Conservation (phyloP, 2,113 vertebrate species). For the Elanus axillaris region DNA sequence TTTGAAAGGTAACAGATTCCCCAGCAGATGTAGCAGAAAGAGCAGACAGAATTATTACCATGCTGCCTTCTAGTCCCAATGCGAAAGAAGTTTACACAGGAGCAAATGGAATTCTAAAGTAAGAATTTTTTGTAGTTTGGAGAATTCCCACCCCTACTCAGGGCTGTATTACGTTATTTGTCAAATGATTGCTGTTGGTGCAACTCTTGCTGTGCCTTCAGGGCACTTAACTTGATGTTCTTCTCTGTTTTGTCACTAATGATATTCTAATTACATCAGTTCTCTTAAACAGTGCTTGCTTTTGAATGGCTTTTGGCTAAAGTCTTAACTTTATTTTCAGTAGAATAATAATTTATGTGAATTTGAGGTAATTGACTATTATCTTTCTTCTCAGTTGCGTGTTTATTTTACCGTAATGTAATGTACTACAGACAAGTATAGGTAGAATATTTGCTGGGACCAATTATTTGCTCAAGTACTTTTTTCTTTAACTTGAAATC, state of each 20-base stretch:
- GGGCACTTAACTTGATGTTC: not conserved
- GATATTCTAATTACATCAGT: not conserved
- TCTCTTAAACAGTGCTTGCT: not conserved
- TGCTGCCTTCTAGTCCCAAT: constrained; percentile 94
- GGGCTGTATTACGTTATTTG: not conserved
- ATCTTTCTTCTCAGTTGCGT: not conserved
- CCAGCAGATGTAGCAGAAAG: constrained; percentile 94
- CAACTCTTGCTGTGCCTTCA: not conserved
- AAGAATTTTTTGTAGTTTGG: constrained; percentile 50
- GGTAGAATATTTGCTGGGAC: not conserved
- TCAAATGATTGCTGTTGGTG: not conserved
- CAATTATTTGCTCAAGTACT: not conserved
- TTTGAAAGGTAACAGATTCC: constrained; percentile 87
- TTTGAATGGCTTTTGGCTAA: not conserved
- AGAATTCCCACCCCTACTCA: not conserved
- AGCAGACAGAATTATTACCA: constrained; percentile 96
- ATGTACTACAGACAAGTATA: not conserved
- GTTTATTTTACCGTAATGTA: not conserved
- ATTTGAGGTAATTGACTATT: not conserved
- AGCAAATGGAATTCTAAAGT: constrained; percentile 94
- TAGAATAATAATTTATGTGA: not conserved
- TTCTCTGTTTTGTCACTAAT: not conserved
- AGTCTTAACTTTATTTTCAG: not conserved
- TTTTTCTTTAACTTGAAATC: not conserved
- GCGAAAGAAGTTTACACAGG: constrained; percentile 91